phyloP scores from a whole-genome alignment of 2,797 vertebrate species.

The Hapalemur alaotrensis region DNA sequence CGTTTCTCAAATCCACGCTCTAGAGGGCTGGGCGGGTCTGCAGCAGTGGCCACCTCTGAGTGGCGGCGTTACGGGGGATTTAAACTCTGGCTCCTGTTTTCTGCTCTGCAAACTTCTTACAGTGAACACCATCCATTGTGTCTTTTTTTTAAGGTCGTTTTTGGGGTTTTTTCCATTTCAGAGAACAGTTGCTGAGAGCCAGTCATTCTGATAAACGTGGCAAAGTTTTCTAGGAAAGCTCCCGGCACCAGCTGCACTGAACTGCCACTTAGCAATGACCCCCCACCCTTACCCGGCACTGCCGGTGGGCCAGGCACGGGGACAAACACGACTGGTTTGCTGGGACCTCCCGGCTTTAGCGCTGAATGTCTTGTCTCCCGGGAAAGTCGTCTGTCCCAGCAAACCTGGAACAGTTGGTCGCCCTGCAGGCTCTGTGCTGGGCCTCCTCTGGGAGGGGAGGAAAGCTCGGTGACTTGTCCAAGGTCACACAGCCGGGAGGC shows the following conservation, averaged over 20 bases:
- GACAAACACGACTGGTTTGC: accelerated
- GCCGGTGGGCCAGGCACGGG: neutral
- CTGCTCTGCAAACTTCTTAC: neutral
- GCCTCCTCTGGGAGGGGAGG: neutral
- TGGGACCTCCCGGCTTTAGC: neutral
- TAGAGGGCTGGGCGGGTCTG: neutral
- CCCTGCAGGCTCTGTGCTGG: accelerated
- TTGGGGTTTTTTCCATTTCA: neutral
- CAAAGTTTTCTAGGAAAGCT: neutral
- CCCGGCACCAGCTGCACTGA: accelerated
- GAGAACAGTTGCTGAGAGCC: neutral
- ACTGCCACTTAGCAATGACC: no score
- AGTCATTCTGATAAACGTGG: neutral
- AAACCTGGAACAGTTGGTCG: neutral
- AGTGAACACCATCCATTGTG: neutral
- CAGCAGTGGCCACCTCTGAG: neutral
- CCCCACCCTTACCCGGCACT: neutral
- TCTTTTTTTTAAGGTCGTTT: neutral
- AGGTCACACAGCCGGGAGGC: neutral
- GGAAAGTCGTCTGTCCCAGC: neutral
- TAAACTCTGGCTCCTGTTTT: neutral
- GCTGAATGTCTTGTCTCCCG: neutral
- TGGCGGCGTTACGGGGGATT: neutral
- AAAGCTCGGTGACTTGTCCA: neutral
- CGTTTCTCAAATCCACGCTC: neutral